phyloP scores from a whole-genome alignment of 2,113 vertebrate species.

The Origma solitaria region DNA sequence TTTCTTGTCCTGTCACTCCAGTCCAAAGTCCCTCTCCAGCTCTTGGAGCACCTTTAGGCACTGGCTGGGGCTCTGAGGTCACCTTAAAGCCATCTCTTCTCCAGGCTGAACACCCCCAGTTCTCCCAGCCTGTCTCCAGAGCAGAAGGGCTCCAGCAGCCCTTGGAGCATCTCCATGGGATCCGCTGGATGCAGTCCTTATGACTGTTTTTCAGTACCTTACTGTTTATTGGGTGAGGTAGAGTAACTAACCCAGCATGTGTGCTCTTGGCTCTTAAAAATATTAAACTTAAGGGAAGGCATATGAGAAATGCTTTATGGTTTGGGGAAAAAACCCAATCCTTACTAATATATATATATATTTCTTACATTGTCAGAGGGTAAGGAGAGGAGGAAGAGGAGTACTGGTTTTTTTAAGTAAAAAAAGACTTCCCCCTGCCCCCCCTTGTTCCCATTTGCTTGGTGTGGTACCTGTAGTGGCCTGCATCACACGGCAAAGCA shows the following conservation, averaged over 20 bases:
- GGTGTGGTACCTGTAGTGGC: no score
- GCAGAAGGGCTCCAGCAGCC: neutral
- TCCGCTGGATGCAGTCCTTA: neutral
- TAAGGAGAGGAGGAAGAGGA: neutral
- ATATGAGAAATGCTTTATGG: neutral
- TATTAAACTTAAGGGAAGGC: neutral
- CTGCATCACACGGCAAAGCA: neutral
- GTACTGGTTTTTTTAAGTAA: neutral
- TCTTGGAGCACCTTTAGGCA: neutral
- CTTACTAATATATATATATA: neutral
- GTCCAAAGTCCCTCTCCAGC: neutral
- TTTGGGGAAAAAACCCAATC: neutral
- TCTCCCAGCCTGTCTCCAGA: neutral
- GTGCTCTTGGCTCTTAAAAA: neutral
- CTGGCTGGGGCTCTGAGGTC: neutral
- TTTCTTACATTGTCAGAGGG: neutral
- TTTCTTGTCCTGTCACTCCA: neutral
- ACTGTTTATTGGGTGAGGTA: neutral
- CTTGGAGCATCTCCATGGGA: no score
- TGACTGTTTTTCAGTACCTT: neutral
- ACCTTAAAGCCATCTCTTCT: neutral
- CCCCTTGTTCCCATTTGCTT: accelerated
- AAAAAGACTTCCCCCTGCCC: neutral
- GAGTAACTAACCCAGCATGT: neutral
- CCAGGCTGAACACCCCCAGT: neutral